Evolutionary conservation across 2,113 vertebrate genomes (phyloP), one percentile per base, ranked within the genome.

Genomic region (Reinhardtius hippoglossoides): DNA sequence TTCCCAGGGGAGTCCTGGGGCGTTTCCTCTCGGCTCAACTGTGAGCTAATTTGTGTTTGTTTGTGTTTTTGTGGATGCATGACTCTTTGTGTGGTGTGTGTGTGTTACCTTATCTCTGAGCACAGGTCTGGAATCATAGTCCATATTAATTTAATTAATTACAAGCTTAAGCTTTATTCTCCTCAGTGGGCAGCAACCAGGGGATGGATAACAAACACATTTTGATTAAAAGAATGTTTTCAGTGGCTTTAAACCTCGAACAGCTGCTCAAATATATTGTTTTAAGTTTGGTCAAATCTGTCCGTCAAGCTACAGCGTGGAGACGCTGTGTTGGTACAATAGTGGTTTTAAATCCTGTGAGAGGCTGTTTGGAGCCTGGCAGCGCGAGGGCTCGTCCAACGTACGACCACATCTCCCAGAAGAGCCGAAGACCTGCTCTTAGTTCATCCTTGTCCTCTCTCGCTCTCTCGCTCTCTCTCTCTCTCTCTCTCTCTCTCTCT

Each of bases 11-110:
- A 78, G 71, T 21, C 46, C 46, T 62, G 37, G 74, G 81, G 81
- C 69, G 80, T 89, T 85, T 81, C 88, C 85, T 74, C 40, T 70
- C 0, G 14, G n/a, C 35, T 77, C 24, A 58, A 2, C 24, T 76
- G 57, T 65, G 54, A 68, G 35, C 63, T 58, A 7, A 52, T 63
- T 9, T 58, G 2, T 60, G 40, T 73, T 55, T 42, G 44, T 50
- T 31, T 67, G 26, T 69, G 44, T 23, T 59, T 31, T n/a, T n/a
- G 1, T 48, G 35, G n/a, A 61, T 31, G 5, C 27, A n/a, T 2
- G 24, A 9, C 35, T 59, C 44, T 44, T 26, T 59, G 52, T 74
- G 46, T 62, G 27, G 27, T 13, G 21, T 10, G 52, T 13, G n/a
- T 55, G 9, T 55, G 35, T 37, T 9, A 37, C 18, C 24, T 26